These are phyloP conservation scores for Bos indicus DNA, from an alignment of 2,113 vertebrate species.

Conservation along the genomic window DNA sequence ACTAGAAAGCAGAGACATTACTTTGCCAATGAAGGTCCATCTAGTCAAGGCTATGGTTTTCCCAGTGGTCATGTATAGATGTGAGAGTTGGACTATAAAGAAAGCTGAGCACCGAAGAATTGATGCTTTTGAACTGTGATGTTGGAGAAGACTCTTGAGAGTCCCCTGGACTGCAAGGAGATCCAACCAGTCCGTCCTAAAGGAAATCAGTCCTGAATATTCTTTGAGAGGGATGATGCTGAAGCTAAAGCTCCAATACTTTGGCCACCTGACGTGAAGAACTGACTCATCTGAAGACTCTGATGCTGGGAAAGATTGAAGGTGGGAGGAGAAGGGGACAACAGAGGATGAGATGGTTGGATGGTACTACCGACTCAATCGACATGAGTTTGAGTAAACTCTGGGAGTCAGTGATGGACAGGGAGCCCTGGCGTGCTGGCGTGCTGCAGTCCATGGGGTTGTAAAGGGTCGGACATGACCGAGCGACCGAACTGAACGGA, in stretches of 20 bases:
- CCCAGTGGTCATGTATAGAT: too few species aligned
- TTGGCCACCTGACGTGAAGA: neutral
- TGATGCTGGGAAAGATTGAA: neutral
- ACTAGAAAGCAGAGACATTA: too few species aligned
- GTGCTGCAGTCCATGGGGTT: neutral
- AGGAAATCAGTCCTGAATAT: neutral
- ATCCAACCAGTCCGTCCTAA: neutral
- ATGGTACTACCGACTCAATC: neutral
- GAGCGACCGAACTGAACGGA: too few species aligned
- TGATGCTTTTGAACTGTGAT: neutral
- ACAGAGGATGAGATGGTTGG: neutral
- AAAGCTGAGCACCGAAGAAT: neutral
- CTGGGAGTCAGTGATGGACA: neutral
- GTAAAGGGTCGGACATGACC: too few species aligned
- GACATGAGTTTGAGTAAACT: neutral
- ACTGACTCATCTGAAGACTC: neutral
- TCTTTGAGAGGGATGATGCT: neutral
- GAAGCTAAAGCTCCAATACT: neutral
- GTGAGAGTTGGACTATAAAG: too few species aligned
- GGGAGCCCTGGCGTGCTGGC: neutral
- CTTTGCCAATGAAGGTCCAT: too few species aligned
- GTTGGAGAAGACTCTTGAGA: neutral
- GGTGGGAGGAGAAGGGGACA: neutral
- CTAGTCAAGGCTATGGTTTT: too few species aligned
- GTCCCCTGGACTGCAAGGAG: neutral